Evolutionary conservation across 1,140 invertebrate genomes (phyloP).

Genomic region (Asbolus verrucosus): DNA sequence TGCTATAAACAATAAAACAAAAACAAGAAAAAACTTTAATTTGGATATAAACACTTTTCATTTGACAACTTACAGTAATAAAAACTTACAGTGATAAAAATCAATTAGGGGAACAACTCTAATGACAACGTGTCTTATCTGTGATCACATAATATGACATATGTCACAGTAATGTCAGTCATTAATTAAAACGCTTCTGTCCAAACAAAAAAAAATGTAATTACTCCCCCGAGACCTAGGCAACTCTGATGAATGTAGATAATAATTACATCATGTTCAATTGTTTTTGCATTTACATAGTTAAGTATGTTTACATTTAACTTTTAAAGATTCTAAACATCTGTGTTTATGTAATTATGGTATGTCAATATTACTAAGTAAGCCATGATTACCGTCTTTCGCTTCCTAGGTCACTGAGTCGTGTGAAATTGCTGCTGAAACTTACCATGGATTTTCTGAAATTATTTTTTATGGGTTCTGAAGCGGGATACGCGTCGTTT

Average conservation of each 20-base stretch:
- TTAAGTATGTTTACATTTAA: constrained; percentile 24
- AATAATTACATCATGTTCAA: constrained; percentile 15
- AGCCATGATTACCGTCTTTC: too few relatives aligned
- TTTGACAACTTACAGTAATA: not conserved
- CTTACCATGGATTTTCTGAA: too few relatives aligned
- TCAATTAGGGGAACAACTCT: constrained; percentile 23
- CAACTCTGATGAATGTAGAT: not conserved
- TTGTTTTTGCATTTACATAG: constrained; percentile 27
- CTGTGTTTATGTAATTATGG: constrained; percentile 21
- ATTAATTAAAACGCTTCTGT: constrained; percentile 11
- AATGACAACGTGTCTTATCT: constrained; percentile 7
- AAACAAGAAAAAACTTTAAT: too few relatives aligned
- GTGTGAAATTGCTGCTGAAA: too few relatives aligned
- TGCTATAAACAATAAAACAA: too few relatives aligned
- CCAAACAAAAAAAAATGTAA: not conserved
- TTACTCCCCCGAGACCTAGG: not conserved
- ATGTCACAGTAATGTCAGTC: too few relatives aligned
- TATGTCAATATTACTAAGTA: constrained; percentile 14
- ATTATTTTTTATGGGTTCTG: too few relatives aligned
- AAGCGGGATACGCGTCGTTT: not conserved
- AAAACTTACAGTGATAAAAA: constrained; percentile 6
- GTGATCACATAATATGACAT: constrained; percentile 1
- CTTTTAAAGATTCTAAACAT: constrained; percentile 18
- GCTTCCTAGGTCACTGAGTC: too few relatives aligned
- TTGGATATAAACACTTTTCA: too few relatives aligned